These are phyloP conservation scores for Glyphotaelius pellucidus DNA, from an alignment of 2,888 invertebrate species.

Conservation along the genomic window DNA sequence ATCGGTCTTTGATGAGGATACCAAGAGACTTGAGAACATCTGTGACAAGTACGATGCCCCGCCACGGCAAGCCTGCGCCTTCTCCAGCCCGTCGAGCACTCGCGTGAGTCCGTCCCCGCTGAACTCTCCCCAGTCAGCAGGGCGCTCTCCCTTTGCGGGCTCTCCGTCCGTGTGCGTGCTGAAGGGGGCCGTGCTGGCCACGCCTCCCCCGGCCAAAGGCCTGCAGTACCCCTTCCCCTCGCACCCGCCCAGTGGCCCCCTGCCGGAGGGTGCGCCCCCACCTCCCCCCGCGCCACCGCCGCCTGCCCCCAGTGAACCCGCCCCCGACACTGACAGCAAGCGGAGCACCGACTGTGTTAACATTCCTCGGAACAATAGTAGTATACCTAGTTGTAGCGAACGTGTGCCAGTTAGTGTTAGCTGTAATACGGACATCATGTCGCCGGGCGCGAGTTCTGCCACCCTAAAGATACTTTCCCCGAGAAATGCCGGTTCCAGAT, in stretches of 20 bases:
- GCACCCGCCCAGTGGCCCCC: conserved; percentile 79
- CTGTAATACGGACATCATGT: conserved; percentile 54
- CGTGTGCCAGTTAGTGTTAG: conserved; percentile 60
- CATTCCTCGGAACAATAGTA: conserved; percentile 64
- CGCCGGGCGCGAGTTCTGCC: conserved; percentile 47
- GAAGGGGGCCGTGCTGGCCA: conserved; percentile 66
- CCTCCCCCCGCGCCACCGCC: conserved; percentile 71
- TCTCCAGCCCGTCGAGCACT: conserved; percentile 67
- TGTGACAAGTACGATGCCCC: conserved; percentile 88
- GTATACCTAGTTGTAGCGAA: conserved; percentile 57
- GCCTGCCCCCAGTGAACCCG: conserved; percentile 69
- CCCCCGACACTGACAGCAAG: conserved; percentile 61
- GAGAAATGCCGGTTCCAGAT: conserved; percentile 54
- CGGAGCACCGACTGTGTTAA: conserved; percentile 60
- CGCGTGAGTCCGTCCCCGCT: conserved; percentile 64
- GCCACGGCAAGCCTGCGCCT: conserved; percentile 67
- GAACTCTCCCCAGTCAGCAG: conserved; percentile 65
- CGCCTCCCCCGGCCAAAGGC: conserved; percentile 72
- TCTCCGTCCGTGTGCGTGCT: conserved; percentile 57
- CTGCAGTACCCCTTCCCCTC: conserved; percentile 88
- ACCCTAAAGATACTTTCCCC: conserved; percentile 49
- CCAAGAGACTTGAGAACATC: conserved; percentile 92
- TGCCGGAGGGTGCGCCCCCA: conserved; percentile 69
- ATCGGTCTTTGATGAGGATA: conserved; percentile 97
- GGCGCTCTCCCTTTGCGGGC: conserved; percentile 66